Evolutionary conservation across 2,888 invertebrate genomes (phyloP).

Genomic region (Hoplodrina blanda): DNA sequence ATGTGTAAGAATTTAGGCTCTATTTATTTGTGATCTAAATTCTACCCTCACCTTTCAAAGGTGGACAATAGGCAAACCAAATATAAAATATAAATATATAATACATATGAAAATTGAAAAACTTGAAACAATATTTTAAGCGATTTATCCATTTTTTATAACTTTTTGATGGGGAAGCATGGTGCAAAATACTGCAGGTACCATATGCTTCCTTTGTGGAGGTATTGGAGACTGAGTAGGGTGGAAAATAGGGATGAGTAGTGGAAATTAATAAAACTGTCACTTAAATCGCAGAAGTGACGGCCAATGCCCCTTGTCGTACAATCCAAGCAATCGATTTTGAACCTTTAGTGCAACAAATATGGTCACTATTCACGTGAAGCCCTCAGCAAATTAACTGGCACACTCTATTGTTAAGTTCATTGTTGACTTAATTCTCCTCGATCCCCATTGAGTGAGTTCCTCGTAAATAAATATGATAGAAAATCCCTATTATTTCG

Average conservation of each 20-base stretch:
- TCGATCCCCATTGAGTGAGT: slow-evolving; percentile 80
- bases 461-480: slow-evolving; percentile 83
- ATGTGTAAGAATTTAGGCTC: not conserved
- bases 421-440: slow-evolving; percentile 87
- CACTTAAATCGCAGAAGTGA: slow-evolving; percentile 91
- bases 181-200: slow-evolving; percentile 74
- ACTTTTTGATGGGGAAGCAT: slow-evolving; percentile 55
- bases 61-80: not conserved
- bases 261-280: slow-evolving; percentile 94
- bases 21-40: not conserved
- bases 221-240: slow-evolving; percentile 85
- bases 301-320: slow-evolving; percentile 81
- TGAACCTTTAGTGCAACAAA: slow-evolving; percentile 71
- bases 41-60: not conserved
- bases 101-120: not conserved
- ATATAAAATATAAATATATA: not conserved
- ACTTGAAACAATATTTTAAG: not conserved
- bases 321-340: slow-evolving; percentile 67
- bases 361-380: slow-evolving; percentile 71
- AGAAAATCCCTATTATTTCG: slow-evolving; percentile 59
- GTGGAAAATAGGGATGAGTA: slow-evolving; percentile 87
- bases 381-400: slow-evolving; percentile 70
- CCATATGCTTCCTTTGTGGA: slow-evolving; percentile 84
- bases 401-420: slow-evolving; percentile 82
- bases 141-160: slow-evolving; percentile 9